Base-by-base conservation (phyloP, 2,113 vertebrate species). In the Tretioscincus oriximinensis region DNA sequence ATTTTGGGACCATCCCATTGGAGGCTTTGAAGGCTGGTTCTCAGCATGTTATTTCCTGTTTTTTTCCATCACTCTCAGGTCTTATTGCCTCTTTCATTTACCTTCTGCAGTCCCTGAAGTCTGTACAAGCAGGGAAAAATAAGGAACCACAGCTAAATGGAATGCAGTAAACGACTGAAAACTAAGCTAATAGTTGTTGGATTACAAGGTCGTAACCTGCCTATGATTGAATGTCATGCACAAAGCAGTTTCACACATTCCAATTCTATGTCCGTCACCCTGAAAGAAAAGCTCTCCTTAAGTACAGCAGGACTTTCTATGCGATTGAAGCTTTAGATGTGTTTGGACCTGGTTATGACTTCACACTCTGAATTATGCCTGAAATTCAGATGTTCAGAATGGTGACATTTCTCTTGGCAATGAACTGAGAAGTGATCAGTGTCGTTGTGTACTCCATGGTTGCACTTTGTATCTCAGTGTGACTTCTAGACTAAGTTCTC, bases 401-500 rank as follows among this genome's bases (percentile, higher is more conserved):
- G 29, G 49, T 24, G 51, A 28, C 51, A 75, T 75, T 68, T 75
- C 41, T 75, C 73, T 69, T 69, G 75, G 65, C 65, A 68, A 81
- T 22, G 20, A 75, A 60, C 72, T 7, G 8, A 61, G 80, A 81
- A 81, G 51, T 51, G 64, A 61, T 68, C 22, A 4, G 64, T 49
- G 58, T 28, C 51, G 11, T 22, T 76, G 51, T 24, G 20, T 21
- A 60, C n/a, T 60, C 60, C 60, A 29, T 22, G 24, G 26, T 31
- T 67, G 20, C 49, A 29, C 72, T 87, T 94, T 91, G 67, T 81
- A 88, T 2, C 89, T 81, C 91, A 92, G 84, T 9, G 85, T 67
- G 7, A 89, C 81, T 86, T 94, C 92, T 41, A 79, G 89, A 74
- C 11, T 93, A 92, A 8, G 78, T 86, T 69, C 84, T 93, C 93